phyloP scores from a whole-genome alignment of 1,140 invertebrate species.

The Psix sp. region DNA sequence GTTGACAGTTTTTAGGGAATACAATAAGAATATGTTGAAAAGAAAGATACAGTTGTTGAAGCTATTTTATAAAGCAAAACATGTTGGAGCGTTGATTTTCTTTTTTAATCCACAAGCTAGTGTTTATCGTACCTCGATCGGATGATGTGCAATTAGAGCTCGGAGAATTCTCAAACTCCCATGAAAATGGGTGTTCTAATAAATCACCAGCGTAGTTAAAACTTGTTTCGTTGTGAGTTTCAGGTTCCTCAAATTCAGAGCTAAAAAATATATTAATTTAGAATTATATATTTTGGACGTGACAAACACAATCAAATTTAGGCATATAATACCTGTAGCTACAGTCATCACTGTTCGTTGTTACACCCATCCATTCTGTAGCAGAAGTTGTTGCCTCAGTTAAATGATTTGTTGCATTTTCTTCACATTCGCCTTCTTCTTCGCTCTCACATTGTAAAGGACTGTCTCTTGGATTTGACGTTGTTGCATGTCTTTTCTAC shows the following conservation, averaged over 20 bases:
- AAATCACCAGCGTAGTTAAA: slow-evolving; percentile 74
- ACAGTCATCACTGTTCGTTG: slow-evolving; percentile 91
- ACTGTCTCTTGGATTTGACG: slow-evolving; percentile 63
- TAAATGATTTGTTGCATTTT: slow-evolving; percentile 76
- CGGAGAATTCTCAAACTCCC: slow-evolving; percentile 85
- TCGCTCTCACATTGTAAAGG: slow-evolving; percentile 77
- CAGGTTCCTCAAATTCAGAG: slow-evolving; percentile 83
- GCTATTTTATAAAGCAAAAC: no score
- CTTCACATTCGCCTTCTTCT: slow-evolving; percentile 79
- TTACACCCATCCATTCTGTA: slow-evolving; percentile 89
- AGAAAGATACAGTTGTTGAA: no score
- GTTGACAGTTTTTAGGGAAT: no score
- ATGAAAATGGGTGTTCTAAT: slow-evolving; percentile 81
- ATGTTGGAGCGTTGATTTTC: no score
- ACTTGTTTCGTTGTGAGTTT: slow-evolving; percentile 75
- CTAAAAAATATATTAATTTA: slow-evolving; percentile 67
- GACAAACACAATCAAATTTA: not conserved
- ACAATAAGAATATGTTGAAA: no score
- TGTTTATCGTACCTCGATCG: slow-evolving; percentile 81
- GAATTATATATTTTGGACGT: not conserved
- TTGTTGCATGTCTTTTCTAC: slow-evolving; percentile 62
- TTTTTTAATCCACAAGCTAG: no score
- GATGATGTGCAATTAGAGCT: slow-evolving; percentile 83
- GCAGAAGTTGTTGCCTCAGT: slow-evolving; percentile 82
- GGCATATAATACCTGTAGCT: slow-evolving; percentile 80